Base-by-base conservation (phyloP, 2,797 vertebrate genomes). In the Phrynocephalus guinanensis region DNA sequence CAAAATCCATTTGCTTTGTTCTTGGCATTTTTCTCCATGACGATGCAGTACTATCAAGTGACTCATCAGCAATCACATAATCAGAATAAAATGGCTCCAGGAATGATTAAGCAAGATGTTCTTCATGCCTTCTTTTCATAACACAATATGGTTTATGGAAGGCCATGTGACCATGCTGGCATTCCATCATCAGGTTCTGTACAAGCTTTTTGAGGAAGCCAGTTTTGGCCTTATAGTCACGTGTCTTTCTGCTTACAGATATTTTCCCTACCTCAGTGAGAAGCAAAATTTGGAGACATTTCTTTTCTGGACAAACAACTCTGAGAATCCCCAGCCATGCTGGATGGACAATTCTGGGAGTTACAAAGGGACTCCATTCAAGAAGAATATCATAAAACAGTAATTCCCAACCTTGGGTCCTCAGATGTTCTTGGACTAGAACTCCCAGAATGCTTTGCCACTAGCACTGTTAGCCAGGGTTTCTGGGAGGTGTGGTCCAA, bases 11-110 rank as follows among this genome's bases (percentile, higher is more conserved):
- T 66, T 82, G 67, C 66, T 38, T 44, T 79, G 28, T 79, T 16
- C n/a, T 68, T 86, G 66, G n/a, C 28, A 77, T 68, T 78, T 76
- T 30, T 68, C 75, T 85, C 48, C 30, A 83, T 20, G 52, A 30
- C 22, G 22, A 60, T 83, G n/a, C 30, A 38, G 67, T 56, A 70
- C 66, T 76, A 85, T 10, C 9, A 63, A 63, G 16, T 68, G 66
- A 70, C 15, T 50, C 16, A 70, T 20, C 33, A 24, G 44, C 63
- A 2, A 48, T 24, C 26, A 71, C 67, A n/a, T 13, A 72, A 33
- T 10, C 1, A 9, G 1, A 38, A 48, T 24, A 6, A 79, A 70
- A 50, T 79, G 30, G 38, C 24, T 63, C 30, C 30, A 60, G 24
- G 68, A 72, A 28, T 28, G 4, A 56, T 44, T 52, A 79, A 72